These are phyloP conservation scores for Acronicta aceris DNA, from an alignment of 2,888 invertebrate species.

Conservation along the genomic window DNA sequence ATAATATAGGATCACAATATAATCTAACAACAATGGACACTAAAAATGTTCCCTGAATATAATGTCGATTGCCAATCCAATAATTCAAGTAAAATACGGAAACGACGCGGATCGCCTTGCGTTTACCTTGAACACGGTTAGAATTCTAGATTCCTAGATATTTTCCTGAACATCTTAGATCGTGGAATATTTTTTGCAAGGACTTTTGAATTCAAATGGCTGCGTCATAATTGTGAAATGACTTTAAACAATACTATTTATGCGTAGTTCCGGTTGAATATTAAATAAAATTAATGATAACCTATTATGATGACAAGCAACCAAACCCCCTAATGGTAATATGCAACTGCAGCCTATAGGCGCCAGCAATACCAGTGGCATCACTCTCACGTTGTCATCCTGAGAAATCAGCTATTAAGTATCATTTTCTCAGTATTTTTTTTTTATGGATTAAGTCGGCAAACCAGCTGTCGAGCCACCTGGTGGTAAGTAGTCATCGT, in stretches of 20 bases:
- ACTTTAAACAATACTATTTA: constrained; percentile 6
- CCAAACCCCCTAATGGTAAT: too few relatives aligned
- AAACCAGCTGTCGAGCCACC: too few relatives aligned
- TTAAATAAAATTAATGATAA: background rate
- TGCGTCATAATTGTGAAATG: background rate
- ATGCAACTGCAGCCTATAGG: too few relatives aligned
- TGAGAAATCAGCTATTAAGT: too few relatives aligned
- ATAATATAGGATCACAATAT: background rate
- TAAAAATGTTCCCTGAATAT: constrained; percentile 30
- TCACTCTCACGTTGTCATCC: too few relatives aligned
- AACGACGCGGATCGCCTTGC: constrained; percentile 51
- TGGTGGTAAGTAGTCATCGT: too few relatives aligned
- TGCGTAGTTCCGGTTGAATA: background rate
- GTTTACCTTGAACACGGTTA: constrained; percentile 61
- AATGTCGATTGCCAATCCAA: constrained; percentile 45
- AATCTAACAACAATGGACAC: constrained; percentile 34
- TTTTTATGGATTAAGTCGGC: too few relatives aligned
- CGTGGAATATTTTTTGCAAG: constrained; percentile 15
- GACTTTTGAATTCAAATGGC: constrained; percentile 15
- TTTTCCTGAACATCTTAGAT: constrained; percentile 28
- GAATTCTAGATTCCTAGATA: constrained; percentile 66
- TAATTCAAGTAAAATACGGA: constrained; percentile 66
- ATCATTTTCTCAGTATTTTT: too few relatives aligned
- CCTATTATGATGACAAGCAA: too few relatives aligned
- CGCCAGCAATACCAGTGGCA: too few relatives aligned